Evolutionary conservation across 2,888 invertebrate genomes (phyloP).

Genomic region (Melinaea marsaeus): DNA sequence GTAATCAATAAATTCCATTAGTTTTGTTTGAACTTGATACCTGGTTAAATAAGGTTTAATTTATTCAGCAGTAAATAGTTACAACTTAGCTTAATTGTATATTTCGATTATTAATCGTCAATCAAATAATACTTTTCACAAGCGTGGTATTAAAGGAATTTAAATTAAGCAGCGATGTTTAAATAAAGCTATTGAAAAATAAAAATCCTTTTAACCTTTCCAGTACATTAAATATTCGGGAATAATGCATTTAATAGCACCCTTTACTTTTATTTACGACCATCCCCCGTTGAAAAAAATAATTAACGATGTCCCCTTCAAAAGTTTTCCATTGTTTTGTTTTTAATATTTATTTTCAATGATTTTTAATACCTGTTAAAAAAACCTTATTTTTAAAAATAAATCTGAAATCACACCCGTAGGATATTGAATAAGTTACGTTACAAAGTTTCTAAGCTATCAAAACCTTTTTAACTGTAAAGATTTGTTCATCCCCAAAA

Average conservation of each 20-base stretch:
- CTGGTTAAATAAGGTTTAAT: too few relatives aligned
- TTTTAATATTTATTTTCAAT: conserved; percentile 51
- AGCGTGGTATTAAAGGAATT: conserved; percentile 60
- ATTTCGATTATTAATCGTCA: conserved; percentile 21
- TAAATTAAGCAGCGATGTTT: conserved; percentile 62
- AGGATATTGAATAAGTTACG: too few relatives aligned
- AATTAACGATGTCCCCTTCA: conserved; percentile 65
- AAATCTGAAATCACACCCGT: conserved; percentile 2
- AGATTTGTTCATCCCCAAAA: neutral
- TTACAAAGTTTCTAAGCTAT: neutral
- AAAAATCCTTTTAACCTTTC: conserved; percentile 68
- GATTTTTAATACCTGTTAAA: conserved; percentile 30
- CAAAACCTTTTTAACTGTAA: neutral
- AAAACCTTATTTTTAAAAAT: conserved; percentile 23
- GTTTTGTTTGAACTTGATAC: too few relatives aligned
- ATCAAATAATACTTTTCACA: conserved; percentile 42
- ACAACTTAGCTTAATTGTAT: neutral
- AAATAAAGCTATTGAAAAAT: conserved; percentile 69
- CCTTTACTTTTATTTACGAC: conserved; percentile 74
- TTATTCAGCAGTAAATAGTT: too few relatives aligned
- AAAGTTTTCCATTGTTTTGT: conserved; percentile 61
- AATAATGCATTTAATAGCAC: conserved; percentile 77
- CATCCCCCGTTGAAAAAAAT: conserved; percentile 63
- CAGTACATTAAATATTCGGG: conserved; percentile 75
- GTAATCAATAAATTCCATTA: neutral